Conservation (phyloP, 1,140 invertebrate species). For the Nasonia longicornis region DNA sequence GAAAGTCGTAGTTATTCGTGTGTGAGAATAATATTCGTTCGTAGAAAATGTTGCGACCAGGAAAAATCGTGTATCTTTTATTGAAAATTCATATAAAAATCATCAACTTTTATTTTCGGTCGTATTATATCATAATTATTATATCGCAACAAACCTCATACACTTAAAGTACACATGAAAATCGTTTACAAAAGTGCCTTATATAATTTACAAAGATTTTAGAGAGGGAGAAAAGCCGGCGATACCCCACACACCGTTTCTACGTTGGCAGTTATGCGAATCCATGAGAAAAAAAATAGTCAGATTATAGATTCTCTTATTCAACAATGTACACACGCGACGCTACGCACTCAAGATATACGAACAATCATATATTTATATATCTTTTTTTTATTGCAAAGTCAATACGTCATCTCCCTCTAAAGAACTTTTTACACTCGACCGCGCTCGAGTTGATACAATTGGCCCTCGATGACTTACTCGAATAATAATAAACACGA, state of each 20-base stretch:
- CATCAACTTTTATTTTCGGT: background rate
- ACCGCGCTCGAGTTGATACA: constrained; percentile 14
- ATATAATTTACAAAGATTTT: background rate
- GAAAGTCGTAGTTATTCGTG: background rate
- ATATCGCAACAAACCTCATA: background rate
- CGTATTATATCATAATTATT: background rate
- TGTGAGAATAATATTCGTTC: background rate
- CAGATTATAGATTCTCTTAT: background rate
- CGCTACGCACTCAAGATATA: background rate
- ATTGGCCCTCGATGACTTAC: constrained; percentile 41
- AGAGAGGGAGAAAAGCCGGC: no score
- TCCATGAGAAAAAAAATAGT: background rate
- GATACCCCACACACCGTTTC: no score
- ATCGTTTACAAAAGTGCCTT: background rate
- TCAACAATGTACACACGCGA: background rate
- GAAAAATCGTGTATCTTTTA: background rate
- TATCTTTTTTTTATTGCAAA: constrained; percentile 6
- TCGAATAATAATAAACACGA: background rate
- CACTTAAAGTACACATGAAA: background rate
- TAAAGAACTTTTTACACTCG: constrained; percentile 34
- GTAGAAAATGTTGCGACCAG: background rate
- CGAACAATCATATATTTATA: background rate
- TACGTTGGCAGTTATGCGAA: no score
- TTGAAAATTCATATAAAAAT: background rate
- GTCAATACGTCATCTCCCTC: background rate